phyloP scores from a whole-genome alignment of 2,888 invertebrate genomes.

The Pteria penguin region DNA sequence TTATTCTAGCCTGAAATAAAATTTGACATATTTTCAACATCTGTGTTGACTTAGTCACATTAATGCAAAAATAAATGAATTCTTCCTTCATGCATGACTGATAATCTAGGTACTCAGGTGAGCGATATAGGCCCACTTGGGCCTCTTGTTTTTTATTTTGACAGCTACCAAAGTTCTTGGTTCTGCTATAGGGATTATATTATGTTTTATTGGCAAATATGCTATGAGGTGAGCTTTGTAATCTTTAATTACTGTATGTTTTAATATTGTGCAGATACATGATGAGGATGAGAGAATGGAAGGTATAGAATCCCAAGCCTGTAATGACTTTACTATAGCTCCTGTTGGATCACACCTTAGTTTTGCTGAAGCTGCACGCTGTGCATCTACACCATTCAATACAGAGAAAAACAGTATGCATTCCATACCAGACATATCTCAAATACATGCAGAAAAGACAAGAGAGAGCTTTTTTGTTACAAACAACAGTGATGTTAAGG shows the following conservation, averaged over 20 bases:
- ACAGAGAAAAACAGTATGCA: slow-evolving; percentile 26
- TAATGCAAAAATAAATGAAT: no score
- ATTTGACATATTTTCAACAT: no score
- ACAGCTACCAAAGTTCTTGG: no score
- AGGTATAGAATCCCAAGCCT: slow-evolving; percentile 60
- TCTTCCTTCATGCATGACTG: no score
- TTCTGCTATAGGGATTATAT: no score
- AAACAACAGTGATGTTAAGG: not conserved
- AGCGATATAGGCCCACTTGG: no score
- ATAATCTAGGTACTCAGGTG: no score
- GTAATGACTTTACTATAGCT: slow-evolving; percentile 65
- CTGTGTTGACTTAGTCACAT: no score
- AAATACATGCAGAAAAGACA: slow-evolving; percentile 21
- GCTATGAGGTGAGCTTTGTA: no score
- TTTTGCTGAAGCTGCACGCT: slow-evolving; percentile 68
- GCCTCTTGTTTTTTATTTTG: no score
- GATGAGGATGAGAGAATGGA: slow-evolving; percentile 56
- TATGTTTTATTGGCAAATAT: no score
- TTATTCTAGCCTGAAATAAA: no score
- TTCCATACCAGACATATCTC: slow-evolving; percentile 40
- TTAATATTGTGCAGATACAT: slow-evolving; percentile 3
- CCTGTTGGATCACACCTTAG: slow-evolving; percentile 72
- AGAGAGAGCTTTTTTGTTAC: not conserved
- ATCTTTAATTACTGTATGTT: not conserved
- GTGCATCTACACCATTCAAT: slow-evolving; percentile 75